phyloP scores from a whole-genome alignment of 2,888 invertebrate species.

The Cheilosia scutellata region DNA sequence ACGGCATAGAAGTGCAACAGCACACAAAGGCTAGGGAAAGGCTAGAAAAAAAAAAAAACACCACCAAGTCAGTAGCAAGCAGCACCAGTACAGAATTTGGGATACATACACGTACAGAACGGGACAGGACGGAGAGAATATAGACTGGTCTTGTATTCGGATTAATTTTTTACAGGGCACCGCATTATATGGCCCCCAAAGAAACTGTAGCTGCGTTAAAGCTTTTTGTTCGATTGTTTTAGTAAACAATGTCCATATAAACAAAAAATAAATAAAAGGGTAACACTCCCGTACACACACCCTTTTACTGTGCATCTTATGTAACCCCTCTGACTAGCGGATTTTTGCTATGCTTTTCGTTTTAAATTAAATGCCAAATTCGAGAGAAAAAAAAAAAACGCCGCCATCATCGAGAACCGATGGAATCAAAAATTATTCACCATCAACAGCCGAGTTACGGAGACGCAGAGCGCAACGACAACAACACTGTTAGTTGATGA shows the following conservation, averaged over 20 bases:
- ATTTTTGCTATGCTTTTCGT: neutral
- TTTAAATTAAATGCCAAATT: constrained; percentile 17
- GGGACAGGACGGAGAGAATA: neutral
- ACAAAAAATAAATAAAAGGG: constrained; percentile 1
- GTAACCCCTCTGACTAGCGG: constrained; percentile 5
- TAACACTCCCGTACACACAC: constrained; percentile 21
- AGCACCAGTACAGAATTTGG: neutral
- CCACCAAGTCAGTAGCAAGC: neutral
- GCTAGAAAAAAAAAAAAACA: constrained; percentile 38
- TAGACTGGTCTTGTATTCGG: constrained; percentile 25
- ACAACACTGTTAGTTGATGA: neutral
- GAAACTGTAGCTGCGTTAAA: constrained; percentile 7
- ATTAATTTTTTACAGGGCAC: constrained; percentile 28
- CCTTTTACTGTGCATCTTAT: constrained; percentile 31
- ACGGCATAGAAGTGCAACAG: constrained; percentile 48
- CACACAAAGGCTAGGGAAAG: constrained; percentile 57
- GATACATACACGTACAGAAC: constrained; percentile 4
- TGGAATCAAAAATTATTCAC: constrained; percentile 16
- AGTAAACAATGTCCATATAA: constrained; percentile 42
- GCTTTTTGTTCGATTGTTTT: constrained; percentile 40
- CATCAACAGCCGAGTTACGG: neutral
- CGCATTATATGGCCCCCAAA: neutral
- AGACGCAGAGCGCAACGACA: neutral
- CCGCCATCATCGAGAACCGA: constrained; percentile 11
- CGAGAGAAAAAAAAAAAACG: neutral